Evolutionary conservation across 1,140 invertebrate species (phyloP).

Genomic region (Mycetomoellerius zeteki): DNA sequence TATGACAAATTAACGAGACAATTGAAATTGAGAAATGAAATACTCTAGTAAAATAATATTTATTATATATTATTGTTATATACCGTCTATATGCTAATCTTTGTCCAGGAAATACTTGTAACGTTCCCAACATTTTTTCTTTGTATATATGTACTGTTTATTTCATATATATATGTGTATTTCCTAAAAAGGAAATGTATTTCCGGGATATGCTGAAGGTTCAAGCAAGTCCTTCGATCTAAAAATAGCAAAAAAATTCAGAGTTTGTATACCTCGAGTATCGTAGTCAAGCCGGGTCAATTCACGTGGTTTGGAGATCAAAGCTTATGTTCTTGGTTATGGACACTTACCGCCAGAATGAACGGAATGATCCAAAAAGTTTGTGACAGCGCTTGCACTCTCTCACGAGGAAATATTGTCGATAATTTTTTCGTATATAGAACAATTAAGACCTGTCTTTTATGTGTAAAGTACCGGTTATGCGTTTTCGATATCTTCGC

Average conservation of each 20-base stretch:
- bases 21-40: background rate
- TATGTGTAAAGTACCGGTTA: background rate
- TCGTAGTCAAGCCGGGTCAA: background rate
- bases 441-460: background rate
- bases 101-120: background rate
- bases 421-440: background rate
- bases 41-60: background rate
- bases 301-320: background rate
- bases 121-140: constrained; percentile 30
- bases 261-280: background rate
- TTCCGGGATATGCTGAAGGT: background rate
- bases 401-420: background rate
- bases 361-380: background rate
- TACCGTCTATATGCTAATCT: constrained; percentile 29
- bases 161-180: too few relatives aligned
- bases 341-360: background rate
- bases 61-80: background rate
- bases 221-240: background rate
- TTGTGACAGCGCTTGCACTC: background rate
- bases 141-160: background rate
- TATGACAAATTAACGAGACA: background rate
- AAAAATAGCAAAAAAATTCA: background rate
- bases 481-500: background rate
- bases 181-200: background rate
- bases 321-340: background rate